Base-by-base conservation (phyloP, 1,140 invertebrate species). In the Harlomillsia oculata region DNA sequence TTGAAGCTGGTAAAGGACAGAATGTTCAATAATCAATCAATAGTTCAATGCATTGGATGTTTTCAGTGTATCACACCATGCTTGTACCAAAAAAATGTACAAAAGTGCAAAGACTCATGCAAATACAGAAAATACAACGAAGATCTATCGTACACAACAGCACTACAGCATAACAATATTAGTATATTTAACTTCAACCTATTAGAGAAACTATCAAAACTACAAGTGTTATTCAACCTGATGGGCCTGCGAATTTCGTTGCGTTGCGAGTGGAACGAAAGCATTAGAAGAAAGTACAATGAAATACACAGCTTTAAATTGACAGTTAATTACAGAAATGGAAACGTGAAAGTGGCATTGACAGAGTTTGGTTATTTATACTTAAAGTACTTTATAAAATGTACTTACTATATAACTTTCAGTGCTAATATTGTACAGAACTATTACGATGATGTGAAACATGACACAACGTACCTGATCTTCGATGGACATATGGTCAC, bases 401-500 rank as follows among this genome's bases (percentile, higher is more conserved):
- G 32, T n/a, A 34, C n/a, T 34, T 9, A 34, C 14, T 20, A 41
- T 16, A 16, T 41, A 20, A 6, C 8, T 41, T 41, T 41, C n/a
- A 41, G 21, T 6, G 21, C 40, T 41, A 16, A 41, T 41, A 20
- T 9, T 6, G 14, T 41, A 41, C 9, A 16, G 40, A 14, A 41
- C 21, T 20, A 16, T 20, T 9, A 41, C 14, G 8, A 41, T 13
- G 21, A 41, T 20, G 40, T 16, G 16, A 46, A 20, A 11, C 5
- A 8, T 25, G 25, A 37, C 36, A 25, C 25, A 11, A 18, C 23
- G 53, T 68, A 97, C 91, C 81, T 98, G 94, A 77, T 99, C 92
- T 75, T 99, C 95, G 66, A 98, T 92, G 34, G 85, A 86, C 54
- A 89, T 84, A 74, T 97, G 92, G 75, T 98, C 94, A 6, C 90